A percentile compares a stretch with the other conserved stretches of the same genome.
These are phyloP conservation scores for Rhizomys pruinosus DNA, from an alignment of 2,113 vertebrate genomes.

Conservation along the genomic window DNA sequence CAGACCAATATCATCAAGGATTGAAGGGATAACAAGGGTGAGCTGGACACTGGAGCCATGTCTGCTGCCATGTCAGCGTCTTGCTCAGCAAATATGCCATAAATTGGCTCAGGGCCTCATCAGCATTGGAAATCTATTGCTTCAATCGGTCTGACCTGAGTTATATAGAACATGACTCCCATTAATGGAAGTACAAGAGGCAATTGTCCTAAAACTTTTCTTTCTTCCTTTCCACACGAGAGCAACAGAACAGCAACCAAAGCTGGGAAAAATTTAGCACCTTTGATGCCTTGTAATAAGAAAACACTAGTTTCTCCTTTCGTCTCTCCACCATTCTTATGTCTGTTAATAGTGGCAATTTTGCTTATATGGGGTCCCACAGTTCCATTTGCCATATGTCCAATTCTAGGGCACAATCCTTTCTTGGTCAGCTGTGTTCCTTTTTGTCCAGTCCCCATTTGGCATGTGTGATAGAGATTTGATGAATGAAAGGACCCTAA, in stretches of 20 bases:
- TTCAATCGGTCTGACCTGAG: constrained; percentile 12
- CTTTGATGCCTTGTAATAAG: neutral
- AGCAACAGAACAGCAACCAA: constrained; percentile 39
- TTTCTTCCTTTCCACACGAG: neutral
- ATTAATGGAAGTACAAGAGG: constrained; percentile 33
- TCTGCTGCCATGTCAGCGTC: constrained; percentile 57
- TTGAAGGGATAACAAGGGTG: constrained; percentile 51
- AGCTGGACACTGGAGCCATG: constrained; percentile 49
- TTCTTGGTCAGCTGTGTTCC: neutral
- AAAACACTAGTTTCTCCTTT: neutral
- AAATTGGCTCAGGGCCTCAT: constrained; percentile 46
- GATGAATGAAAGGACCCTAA: constrained; percentile 15
- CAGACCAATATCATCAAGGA: constrained; percentile 50
- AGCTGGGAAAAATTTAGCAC: constrained; percentile 24
- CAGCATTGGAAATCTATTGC: constrained; percentile 61
- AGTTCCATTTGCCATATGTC: constrained; percentile 26
- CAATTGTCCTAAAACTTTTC: neutral
- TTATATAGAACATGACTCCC: constrained; percentile 15
- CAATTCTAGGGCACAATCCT: neutral
- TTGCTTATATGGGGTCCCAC: constrained; percentile 35
- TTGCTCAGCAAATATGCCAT: constrained; percentile 39
- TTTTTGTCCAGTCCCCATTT: neutral
- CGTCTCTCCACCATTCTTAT: neutral
- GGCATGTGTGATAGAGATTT: neutral
- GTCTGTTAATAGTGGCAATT: neutral